phyloP scores from a whole-genome alignment of 2,113 vertebrate species.

The Sapajus apella region DNA sequence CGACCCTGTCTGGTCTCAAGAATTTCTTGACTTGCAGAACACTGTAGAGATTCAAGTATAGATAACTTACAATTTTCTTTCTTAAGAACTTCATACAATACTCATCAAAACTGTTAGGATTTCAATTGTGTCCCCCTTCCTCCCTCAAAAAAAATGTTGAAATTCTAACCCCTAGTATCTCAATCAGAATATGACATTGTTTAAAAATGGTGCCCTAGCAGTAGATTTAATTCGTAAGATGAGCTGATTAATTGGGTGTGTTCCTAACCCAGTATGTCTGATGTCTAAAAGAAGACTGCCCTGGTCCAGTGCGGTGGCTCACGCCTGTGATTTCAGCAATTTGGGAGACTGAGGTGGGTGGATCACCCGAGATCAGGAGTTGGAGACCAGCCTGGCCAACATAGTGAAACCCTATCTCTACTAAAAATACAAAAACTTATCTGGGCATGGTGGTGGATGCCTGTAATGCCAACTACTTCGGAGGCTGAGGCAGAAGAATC shows the following conservation, averaged over 20 bases:
- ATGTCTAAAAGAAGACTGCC: not conserved
- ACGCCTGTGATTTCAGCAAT: too few species aligned
- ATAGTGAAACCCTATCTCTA: too few species aligned
- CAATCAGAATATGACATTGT: not conserved
- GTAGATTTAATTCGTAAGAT: not conserved
- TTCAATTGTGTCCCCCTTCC: not conserved
- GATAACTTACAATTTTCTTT: not conserved
- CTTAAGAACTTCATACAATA: not conserved
- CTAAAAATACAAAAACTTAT: too few species aligned
- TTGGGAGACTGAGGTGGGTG: too few species aligned
- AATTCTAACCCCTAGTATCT: not conserved
- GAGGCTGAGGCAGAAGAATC: too few species aligned
- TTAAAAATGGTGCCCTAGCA: not conserved
- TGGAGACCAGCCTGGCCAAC: too few species aligned
- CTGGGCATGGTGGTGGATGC: too few species aligned
- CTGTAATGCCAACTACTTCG: too few species aligned
- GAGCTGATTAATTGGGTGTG: not conserved
- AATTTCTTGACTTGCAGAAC: not conserved
- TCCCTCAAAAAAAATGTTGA: not conserved
- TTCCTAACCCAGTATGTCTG: not conserved
- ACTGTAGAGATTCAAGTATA: not conserved
- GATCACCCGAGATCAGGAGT: too few species aligned
- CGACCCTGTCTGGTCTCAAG: not conserved
- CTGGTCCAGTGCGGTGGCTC: too few species aligned
- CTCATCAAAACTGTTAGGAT: not conserved